Conservation (phyloP, 2,113 vertebrate species). For the Xiphophorus maculatus region DNA sequence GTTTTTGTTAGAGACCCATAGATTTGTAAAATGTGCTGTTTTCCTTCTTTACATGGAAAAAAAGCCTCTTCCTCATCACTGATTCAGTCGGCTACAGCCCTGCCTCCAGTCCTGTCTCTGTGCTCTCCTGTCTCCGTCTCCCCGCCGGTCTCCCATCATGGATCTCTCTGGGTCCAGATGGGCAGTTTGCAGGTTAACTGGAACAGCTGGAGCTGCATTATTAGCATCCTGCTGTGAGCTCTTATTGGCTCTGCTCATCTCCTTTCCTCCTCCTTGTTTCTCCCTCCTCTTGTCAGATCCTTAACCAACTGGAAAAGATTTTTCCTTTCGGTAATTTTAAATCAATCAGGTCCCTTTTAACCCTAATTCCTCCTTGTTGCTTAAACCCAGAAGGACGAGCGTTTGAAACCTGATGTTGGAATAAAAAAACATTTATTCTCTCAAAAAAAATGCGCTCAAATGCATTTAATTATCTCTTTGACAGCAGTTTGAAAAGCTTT, state of each 20-base stretch:
- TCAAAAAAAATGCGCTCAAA: background rate
- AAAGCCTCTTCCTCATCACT: background rate
- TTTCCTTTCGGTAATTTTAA: background rate
- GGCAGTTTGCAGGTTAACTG: constrained; percentile 99
- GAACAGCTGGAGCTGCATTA: constrained; percentile 99
- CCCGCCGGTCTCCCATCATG: constrained; percentile 68
- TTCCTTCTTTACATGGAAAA: background rate
- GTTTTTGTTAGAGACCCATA: too few species aligned
- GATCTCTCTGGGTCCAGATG: constrained; percentile 96
- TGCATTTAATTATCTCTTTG: background rate
- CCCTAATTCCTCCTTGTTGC: background rate
- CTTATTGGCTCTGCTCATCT: constrained; percentile 92
- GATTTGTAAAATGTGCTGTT: background rate
- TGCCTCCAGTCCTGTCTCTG: background rate
- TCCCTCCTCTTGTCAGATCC: constrained; percentile 54
- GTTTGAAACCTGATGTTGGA: background rate
- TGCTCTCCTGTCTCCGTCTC: constrained; percentile 43
- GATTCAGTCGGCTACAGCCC: background rate
- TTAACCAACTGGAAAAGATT: background rate
- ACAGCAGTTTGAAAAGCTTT: constrained; percentile 1
- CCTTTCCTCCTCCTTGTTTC: constrained; percentile 57
- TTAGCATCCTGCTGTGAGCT: constrained; percentile 98
- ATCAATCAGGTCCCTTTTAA: background rate
- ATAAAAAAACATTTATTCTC: background rate
- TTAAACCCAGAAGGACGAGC: background rate